phyloP scores from a whole-genome alignment of 1,140 invertebrate species.

The Plutomurus gul region DNA sequence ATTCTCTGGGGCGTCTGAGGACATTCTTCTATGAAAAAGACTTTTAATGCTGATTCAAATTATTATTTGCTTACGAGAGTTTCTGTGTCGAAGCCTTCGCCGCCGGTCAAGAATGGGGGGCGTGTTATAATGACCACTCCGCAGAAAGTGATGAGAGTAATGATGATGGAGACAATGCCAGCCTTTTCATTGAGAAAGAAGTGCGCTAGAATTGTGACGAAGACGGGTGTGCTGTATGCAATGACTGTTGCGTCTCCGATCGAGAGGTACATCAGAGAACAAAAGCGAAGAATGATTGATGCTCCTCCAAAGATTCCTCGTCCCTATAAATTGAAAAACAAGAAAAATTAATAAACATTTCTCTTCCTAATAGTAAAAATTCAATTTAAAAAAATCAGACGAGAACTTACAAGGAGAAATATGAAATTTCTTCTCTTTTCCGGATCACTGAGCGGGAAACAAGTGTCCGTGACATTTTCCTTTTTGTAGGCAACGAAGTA shows the following conservation, averaged over 20 bases:
- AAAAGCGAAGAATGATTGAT: slow-evolving; percentile 20
- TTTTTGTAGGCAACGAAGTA: slow-evolving; percentile 57
- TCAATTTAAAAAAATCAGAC: neutral
- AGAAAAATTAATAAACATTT: neutral
- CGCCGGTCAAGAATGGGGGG: slow-evolving; percentile 59
- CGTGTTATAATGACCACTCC: slow-evolving; percentile 83
- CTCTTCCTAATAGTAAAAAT: neutral
- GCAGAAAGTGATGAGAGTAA: slow-evolving; percentile 77
- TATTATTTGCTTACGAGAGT: slow-evolving; percentile 50
- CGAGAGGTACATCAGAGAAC: slow-evolving; percentile 29
- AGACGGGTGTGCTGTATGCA: slow-evolving; percentile 66
- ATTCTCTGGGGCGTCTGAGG: too few relatives aligned
- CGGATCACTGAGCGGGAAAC: neutral
- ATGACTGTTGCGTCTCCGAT: slow-evolving; percentile 39
- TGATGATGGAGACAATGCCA: slow-evolving; percentile 79
- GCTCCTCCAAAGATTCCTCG: slow-evolving; percentile 23
- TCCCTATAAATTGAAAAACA: slow-evolving; percentile 4
- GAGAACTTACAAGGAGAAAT: slow-evolving; percentile 5
- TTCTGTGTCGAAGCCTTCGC: slow-evolving; percentile 4
- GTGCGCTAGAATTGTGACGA: slow-evolving; percentile 84
- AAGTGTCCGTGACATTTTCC: neutral
- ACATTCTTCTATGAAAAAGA: neutral
- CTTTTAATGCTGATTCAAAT: neutral
- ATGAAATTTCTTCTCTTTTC: slow-evolving; percentile 7
- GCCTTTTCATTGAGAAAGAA: slow-evolving; percentile 88